Percentiles rank a stretch among this genome's conserved stretches.
These are phyloP conservation scores for Glossosoma conforme DNA, from an alignment of 1,140 invertebrate genomes.

Conservation along the genomic window DNA sequence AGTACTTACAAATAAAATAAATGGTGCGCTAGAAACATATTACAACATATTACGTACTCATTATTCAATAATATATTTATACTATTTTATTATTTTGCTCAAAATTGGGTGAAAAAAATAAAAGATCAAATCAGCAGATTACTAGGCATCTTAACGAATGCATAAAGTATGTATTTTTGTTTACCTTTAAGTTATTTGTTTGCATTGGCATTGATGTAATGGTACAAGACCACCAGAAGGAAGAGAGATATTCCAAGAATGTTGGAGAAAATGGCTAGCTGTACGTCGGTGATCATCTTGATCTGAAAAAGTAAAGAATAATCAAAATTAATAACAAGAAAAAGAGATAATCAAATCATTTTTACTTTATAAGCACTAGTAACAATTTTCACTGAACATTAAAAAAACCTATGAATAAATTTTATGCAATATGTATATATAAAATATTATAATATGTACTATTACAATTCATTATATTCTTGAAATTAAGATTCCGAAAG, in stretches of 20 bases:
- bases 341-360: background rate
- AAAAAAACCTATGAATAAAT: no score
- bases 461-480: background rate
- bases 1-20: no score
- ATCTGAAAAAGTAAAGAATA: slow-evolving; percentile 18
- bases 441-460: background rate
- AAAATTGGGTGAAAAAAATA: no score
- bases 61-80: no score
- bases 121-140: no score
- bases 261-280: slow-evolving; percentile 94
- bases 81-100: no score
- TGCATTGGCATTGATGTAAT: slow-evolving; percentile 92
- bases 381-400: no score
- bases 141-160: background rate
- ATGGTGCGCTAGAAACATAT: no score
- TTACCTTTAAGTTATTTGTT: slow-evolving; percentile 46
- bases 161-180: slow-evolving; percentile 3
- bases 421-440: background rate
- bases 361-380: background rate
- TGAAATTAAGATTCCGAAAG: background rate
- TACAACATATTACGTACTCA: no score
- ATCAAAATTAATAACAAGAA: background rate
- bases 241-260: slow-evolving; percentile 90
- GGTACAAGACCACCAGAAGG: slow-evolving; percentile 90
- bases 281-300: slow-evolving; percentile 92